Conservation (phyloP, 1,140 invertebrate species). For the Goniozus legneri region DNA sequence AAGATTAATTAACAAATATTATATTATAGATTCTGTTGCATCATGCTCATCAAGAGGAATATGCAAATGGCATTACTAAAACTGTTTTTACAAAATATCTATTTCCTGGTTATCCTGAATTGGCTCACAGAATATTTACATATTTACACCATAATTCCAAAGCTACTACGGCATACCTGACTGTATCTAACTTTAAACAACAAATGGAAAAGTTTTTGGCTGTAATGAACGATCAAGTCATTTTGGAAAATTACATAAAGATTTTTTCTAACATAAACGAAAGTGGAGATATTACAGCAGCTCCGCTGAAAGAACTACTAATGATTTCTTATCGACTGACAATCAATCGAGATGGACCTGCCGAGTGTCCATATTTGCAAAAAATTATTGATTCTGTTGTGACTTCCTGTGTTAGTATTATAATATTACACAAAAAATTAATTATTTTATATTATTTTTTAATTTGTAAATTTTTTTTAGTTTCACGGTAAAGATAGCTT, state of each 20-base stretch:
- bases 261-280: slow-evolving; percentile 55
- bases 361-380: slow-evolving; percentile 61
- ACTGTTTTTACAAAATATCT: slow-evolving; percentile 64
- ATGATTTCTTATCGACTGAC: slow-evolving; percentile 71
- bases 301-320: slow-evolving; percentile 61
- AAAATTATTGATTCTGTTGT: slow-evolving; percentile 68
- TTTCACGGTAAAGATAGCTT: slow-evolving; percentile 75
- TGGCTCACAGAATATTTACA: slow-evolving; percentile 65
- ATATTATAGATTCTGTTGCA: slow-evolving; percentile 61
- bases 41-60: slow-evolving; percentile 62
- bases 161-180: slow-evolving; percentile 61
- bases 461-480: slow-evolving; percentile 33
- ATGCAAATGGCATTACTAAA: slow-evolving; percentile 63
- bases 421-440: not conserved
- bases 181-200: slow-evolving; percentile 61
- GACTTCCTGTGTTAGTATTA: slow-evolving; percentile 61
- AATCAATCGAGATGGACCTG: slow-evolving; percentile 66
- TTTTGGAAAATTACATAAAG: slow-evolving; percentile 66
- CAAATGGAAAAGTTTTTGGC: slow-evolving; percentile 70
- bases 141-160: slow-evolving; percentile 61
- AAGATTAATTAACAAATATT: slow-evolving; percentile 12
- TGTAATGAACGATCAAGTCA: slow-evolving; percentile 63
- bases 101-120: slow-evolving; percentile 72
- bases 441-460: slow-evolving; percentile 6
- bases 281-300: slow-evolving; percentile 56